These are phyloP conservation scores for Ylistrum balloti DNA, from an alignment of 1,140 invertebrate species.

Conservation along the genomic window DNA sequence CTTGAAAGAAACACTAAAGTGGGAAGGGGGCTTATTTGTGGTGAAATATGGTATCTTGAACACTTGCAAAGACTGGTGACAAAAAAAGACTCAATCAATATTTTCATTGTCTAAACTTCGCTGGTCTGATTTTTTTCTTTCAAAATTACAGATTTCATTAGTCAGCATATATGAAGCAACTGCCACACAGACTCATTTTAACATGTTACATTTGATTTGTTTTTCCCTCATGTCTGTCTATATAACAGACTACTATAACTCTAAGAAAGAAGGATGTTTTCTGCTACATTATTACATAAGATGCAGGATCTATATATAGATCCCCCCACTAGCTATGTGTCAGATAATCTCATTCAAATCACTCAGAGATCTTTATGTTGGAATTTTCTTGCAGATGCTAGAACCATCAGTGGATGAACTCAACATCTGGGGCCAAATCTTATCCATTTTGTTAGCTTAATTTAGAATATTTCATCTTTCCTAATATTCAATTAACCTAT, in stretches of 20 bases:
- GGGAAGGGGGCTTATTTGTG: too few species aligned
- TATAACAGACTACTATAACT: neutral
- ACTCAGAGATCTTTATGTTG: neutral
- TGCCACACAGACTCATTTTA: too few species aligned
- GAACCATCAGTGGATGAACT: neutral
- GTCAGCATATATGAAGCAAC: too few species aligned
- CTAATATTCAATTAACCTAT: neutral
- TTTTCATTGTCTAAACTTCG: too few species aligned
- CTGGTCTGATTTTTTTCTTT: too few species aligned
- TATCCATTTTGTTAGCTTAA: neutral
- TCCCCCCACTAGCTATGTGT: neutral
- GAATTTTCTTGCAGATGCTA: neutral
- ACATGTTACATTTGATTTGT: neutral
- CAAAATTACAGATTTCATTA: too few species aligned
- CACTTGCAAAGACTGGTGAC: too few species aligned
- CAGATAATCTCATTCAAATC: conserved; percentile 21
- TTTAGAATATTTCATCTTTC: neutral
- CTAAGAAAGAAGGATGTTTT: too few species aligned
- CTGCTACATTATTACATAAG: neutral
- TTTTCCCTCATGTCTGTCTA: neutral
- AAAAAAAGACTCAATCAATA: too few species aligned
- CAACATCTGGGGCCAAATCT: neutral
- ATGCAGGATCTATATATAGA: neutral
- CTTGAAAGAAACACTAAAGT: too few species aligned
- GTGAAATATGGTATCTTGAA: too few species aligned